These are phyloP conservation scores for Amiota mariae DNA, from an alignment of 2,888 invertebrate genomes.

Conservation along the genomic window DNA sequence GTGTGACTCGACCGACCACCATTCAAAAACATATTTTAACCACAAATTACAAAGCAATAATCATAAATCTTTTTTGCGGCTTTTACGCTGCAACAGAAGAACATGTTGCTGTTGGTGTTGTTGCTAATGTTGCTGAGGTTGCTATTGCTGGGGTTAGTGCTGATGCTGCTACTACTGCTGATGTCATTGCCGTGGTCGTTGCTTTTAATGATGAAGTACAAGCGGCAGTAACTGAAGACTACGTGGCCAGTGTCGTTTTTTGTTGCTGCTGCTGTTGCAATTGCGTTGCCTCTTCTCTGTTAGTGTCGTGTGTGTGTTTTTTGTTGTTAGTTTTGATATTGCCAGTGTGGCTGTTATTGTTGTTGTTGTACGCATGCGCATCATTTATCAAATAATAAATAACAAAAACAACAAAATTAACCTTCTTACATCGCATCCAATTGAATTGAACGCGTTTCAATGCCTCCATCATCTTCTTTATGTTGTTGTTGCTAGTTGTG, in stretches of 20 bases:
- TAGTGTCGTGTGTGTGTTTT: constrained; percentile 31
- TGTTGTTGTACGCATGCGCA: constrained; percentile 15
- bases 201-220: constrained; percentile 13
- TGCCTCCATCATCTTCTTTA: no score
- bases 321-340: constrained; percentile 7
- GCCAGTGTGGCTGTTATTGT: constrained; percentile 32
- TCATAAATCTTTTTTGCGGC: constrained; percentile 66
- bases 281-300: background rate
- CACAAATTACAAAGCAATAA: constrained; percentile 66
- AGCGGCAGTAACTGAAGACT: constrained; percentile 37
- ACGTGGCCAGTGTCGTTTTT: background rate
- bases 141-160: constrained; percentile 7
- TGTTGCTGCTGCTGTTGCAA: background rate
- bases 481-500: constrained; percentile 12
- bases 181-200: background rate
- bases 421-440: no score
- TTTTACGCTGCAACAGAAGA: constrained; percentile 21
- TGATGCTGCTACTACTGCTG: background rate
- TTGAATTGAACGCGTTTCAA: no score
- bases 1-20: constrained; percentile 12
- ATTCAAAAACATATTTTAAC: constrained; percentile 58
- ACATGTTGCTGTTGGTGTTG: constrained; percentile 26
- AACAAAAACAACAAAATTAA: background rate
- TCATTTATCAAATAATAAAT: constrained; percentile 46
- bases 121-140: constrained; percentile 5